Evolutionary conservation across 2,888 invertebrate species (phyloP).

Genomic region (Lasioglossum morio): DNA sequence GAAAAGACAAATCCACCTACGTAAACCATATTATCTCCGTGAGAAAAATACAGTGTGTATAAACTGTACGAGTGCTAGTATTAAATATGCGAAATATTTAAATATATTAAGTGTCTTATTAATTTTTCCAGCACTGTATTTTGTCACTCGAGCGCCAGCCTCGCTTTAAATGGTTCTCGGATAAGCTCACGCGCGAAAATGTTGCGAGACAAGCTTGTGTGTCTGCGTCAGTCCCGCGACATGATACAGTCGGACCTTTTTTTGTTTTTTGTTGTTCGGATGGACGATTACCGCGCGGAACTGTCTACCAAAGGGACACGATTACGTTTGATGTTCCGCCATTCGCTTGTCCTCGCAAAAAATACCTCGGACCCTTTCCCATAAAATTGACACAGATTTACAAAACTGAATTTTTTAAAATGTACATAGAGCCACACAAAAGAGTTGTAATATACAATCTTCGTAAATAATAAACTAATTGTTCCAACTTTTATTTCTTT

Average conservation of each 20-base stretch:
- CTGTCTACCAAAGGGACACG: background rate
- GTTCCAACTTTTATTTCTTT: too few species aligned
- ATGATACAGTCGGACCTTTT: background rate
- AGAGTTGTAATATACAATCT: too few species aligned
- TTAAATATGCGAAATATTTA: background rate
- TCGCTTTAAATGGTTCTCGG: conserved; percentile 33
- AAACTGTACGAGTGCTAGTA: background rate
- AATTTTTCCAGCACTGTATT: background rate
- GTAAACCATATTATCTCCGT: background rate
- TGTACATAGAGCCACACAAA: too few species aligned
- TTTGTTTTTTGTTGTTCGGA: background rate
- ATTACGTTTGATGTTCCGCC: background rate
- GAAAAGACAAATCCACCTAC: background rate
- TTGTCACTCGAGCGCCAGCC: background rate
- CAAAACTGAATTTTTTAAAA: too few species aligned
- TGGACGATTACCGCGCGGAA: background rate
- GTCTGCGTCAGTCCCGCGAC: background rate
- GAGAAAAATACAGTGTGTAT: background rate
- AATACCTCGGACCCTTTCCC: background rate
- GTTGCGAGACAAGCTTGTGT: background rate
- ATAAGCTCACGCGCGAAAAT: conserved; percentile 22
- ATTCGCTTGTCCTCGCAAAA: background rate
- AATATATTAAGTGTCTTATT: background rate
- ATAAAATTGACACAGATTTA: background rate
- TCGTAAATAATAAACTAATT: too few species aligned